These are phyloP conservation scores for Rhinoraja longicauda DNA, from an alignment of 2,797 vertebrate genomes.

Conservation along the genomic window DNA sequence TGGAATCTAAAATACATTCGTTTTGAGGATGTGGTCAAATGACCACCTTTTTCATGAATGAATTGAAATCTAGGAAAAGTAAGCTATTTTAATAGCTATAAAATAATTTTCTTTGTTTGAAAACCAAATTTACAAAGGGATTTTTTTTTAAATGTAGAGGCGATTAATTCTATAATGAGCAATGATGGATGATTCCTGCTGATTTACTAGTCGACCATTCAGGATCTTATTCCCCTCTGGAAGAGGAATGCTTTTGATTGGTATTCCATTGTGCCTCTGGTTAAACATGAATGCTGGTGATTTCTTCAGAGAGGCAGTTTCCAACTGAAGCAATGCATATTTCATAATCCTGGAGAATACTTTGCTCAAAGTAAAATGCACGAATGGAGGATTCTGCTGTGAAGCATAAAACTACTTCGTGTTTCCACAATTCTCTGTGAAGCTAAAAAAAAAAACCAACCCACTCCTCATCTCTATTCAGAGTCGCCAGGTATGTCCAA, in stretches of 20 bases:
- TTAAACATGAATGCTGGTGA: background rate
- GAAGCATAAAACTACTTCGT: background rate
- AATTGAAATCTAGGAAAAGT: background rate
- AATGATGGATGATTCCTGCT: background rate
- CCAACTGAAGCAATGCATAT: constrained; percentile 12
- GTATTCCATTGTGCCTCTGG: constrained; percentile 11
- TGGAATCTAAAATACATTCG: background rate
- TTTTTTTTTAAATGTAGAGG: background rate
- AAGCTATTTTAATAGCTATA: background rate
- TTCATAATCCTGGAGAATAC: constrained; percentile 6
- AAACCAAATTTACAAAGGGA: background rate
- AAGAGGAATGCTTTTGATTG: constrained; percentile 1
- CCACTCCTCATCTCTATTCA: background rate
- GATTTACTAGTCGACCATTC: background rate
- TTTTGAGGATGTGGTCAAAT: background rate
- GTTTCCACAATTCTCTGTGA: background rate
- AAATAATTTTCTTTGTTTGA: background rate
- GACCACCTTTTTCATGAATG: background rate
- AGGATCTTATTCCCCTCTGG: background rate
- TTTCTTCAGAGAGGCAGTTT: background rate
- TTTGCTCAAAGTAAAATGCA: background rate
- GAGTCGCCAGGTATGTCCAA: background rate
- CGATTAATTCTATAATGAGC: constrained; percentile 5
- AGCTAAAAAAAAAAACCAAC: background rate
- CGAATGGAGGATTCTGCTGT: background rate